Conservation (phyloP, 2,888 invertebrate species). For the Dorcus hopei region DNA sequence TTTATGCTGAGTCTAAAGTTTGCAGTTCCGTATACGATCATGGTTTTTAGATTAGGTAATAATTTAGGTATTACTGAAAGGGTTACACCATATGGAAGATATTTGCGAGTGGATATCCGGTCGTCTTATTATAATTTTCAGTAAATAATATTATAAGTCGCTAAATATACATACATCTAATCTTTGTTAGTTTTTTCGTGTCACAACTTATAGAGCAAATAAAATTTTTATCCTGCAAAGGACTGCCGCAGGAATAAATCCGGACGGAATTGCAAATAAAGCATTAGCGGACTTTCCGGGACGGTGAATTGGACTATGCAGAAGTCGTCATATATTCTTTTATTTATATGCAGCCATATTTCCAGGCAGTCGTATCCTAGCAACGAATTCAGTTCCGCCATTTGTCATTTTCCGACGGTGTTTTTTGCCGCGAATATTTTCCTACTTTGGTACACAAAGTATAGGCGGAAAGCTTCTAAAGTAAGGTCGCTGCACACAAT, state of each 20-base stretch:
- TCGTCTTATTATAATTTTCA: no score
- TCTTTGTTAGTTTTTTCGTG: no score
- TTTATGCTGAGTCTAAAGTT: no score
- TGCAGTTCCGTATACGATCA: no score
- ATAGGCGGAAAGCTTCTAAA: constrained; percentile 31
- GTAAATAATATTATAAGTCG: no score
- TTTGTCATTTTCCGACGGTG: constrained; percentile 31
- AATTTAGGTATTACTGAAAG: no score
- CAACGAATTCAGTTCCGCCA: constrained; percentile 44
- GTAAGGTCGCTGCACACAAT: constrained; percentile 21
- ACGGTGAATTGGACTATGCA: constrained; percentile 37
- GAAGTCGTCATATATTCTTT: constrained; percentile 43
- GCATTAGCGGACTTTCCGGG: constrained; percentile 25
- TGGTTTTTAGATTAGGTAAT: no score
- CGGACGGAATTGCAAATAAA: constrained; percentile 9
- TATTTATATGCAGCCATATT: constrained; percentile 47
- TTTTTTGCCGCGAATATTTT: constrained; percentile 43
- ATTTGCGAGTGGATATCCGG: no score
- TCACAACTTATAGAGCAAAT: no score
- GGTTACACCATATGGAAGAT: no score
- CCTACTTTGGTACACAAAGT: constrained; percentile 39
- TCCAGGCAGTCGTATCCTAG: constrained; percentile 42
- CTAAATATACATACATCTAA: no score
- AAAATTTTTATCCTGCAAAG: no score
- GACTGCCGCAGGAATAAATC: constrained; percentile 6